Evolutionary conservation across 2,113 vertebrate genomes (phyloP).

Genomic region (Hippolais icterina): DNA sequence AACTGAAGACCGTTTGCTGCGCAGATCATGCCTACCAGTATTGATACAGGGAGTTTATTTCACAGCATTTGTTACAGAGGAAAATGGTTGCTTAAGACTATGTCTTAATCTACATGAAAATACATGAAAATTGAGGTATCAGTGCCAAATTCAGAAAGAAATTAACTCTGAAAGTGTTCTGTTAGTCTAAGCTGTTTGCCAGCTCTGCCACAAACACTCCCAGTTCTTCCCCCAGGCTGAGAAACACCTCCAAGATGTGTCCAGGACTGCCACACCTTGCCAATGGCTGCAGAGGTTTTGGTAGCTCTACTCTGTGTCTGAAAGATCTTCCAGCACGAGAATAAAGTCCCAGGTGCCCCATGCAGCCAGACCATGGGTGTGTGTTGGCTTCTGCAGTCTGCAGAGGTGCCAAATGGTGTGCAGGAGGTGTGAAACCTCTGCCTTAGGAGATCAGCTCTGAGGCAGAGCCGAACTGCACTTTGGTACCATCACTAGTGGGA

Average conservation of each 20-base stretch:
- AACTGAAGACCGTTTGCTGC: not conserved
- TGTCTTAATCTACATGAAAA: not conserved
- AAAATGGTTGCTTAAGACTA: not conserved
- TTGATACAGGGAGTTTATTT: not conserved
- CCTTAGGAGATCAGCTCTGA: not conserved
- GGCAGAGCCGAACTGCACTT: not conserved
- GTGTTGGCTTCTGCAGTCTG: not conserved
- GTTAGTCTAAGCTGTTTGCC: not conserved
- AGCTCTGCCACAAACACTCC: not conserved
- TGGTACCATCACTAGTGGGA: rapidly evolving
- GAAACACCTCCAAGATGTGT: not conserved
- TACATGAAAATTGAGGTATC: not conserved
- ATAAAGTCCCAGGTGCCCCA: rapidly evolving
- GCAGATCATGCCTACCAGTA: not conserved
- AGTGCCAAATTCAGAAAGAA: not conserved
- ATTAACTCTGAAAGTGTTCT: not conserved
- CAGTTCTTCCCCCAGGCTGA: not conserved
- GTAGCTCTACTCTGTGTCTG: not conserved
- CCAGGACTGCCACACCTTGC: not conserved
- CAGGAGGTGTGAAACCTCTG: not conserved
- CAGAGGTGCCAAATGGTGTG: rapidly evolving
- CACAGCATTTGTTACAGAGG: not conserved
- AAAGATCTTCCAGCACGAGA: not conserved
- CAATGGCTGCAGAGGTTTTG: rapidly evolving
- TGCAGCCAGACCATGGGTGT: rapidly evolving